Conservation (phyloP, 1,140 invertebrate species). For the Drosophila pseudoobscura region DNA sequence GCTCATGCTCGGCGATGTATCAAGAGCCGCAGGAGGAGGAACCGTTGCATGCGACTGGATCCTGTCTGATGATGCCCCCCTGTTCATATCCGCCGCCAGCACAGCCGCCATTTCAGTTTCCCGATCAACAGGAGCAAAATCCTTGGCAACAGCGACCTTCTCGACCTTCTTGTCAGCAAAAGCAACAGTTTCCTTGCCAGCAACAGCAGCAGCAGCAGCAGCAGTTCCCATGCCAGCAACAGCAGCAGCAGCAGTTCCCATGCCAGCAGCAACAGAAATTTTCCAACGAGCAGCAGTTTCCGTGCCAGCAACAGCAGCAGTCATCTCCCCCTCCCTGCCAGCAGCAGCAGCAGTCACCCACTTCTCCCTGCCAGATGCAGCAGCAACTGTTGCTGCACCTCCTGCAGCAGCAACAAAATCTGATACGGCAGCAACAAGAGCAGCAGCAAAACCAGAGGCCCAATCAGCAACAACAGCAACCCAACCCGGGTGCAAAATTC, state of each 20-base stretch:
- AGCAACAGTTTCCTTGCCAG: background rate
- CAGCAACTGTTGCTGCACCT: background rate
- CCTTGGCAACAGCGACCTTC: no score
- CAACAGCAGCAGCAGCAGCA: background rate
- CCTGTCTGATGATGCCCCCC: no score
- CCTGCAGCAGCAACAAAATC: conserved; percentile 12
- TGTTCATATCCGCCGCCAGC: no score
- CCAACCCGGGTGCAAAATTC: no score
- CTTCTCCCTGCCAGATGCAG: conserved; percentile 4
- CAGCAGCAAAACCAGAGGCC: conserved; percentile 6
- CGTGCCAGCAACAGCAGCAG: background rate
- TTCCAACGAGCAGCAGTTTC: background rate
- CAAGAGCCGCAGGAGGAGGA: conserved; percentile 10
- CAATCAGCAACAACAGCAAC: no score
- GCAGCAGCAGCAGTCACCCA: background rate
- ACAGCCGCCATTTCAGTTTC: no score
- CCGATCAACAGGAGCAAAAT: no score
- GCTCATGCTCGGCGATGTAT: no score
- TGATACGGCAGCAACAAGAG: conserved; percentile 1
- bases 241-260: conserved; percentile 4
- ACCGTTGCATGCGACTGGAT: no score
- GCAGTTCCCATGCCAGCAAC: background rate
- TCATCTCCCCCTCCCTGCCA: background rate
- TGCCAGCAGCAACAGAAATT: conserved; percentile 3
- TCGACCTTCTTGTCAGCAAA: background rate